A percentile compares a stretch with the other conserved stretches of the same genome.
phyloP scores from a whole-genome alignment of 2,113 vertebrate genomes.

The Sapayoa aenigma region DNA sequence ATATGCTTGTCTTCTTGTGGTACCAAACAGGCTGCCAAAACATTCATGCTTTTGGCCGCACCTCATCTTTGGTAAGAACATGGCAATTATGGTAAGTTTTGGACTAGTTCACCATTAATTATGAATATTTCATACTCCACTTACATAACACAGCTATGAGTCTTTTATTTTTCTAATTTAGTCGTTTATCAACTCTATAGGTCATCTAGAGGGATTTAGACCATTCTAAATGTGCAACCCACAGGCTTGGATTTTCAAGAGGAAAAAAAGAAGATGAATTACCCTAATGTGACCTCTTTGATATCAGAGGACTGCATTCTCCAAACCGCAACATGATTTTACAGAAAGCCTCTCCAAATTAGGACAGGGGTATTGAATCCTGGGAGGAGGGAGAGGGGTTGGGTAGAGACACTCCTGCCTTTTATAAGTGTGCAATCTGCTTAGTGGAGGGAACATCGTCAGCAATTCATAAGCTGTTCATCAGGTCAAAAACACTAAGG shows the following conservation, averaged over 20 bases:
- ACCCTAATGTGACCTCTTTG: background rate
- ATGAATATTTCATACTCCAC: background rate
- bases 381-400: background rate
- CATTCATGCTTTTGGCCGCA: background rate
- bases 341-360: background rate
- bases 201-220: background rate
- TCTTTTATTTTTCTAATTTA: constrained; percentile 1
- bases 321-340: background rate
- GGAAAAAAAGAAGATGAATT: background rate
- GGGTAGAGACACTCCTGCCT: background rate
- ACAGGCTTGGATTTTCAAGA: background rate
- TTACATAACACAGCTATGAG: background rate
- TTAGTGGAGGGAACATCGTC: background rate
- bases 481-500: constrained; percentile 1
- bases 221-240: background rate
- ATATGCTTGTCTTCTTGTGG: background rate
- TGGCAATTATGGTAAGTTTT: constrained; percentile 21
- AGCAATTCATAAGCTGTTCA: background rate
- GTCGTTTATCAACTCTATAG: background rate
- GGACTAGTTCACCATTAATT: background rate
- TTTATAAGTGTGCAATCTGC: background rate
- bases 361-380: background rate
- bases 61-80: background rate
- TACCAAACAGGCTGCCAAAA: constrained; percentile 27
- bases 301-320: background rate